These are phyloP conservation scores for Drosophila demipolita DNA, from an alignment of 2,888 invertebrate species.

Conservation along the genomic window DNA sequence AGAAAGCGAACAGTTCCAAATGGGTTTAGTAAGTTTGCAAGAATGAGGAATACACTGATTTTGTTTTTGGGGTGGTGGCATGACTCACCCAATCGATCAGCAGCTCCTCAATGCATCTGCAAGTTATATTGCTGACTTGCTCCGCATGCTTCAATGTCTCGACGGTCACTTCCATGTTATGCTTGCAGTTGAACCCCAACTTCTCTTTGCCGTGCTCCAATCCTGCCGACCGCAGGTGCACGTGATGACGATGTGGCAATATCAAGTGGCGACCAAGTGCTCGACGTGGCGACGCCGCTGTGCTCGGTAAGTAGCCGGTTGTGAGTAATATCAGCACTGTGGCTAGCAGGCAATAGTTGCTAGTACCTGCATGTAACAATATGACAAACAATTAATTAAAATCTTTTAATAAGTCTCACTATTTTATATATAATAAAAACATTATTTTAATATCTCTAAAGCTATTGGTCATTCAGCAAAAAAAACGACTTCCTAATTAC, in stretches of 20 bases:
- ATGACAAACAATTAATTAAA: background rate
- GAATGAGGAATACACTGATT: background rate
- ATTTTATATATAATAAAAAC: background rate
- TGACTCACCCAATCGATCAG: background rate
- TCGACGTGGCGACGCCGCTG: conserved; percentile 48
- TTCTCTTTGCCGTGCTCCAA: conserved; percentile 1
- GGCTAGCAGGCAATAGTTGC: conserved; percentile 20
- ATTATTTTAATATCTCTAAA: background rate
- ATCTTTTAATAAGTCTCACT: background rate
- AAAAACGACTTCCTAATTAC: too few relatives aligned
- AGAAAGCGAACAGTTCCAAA: background rate
- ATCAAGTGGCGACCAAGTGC: conserved; percentile 47
- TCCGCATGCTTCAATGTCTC: background rate
- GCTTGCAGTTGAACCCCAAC: background rate
- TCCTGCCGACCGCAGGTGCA: conserved; percentile 67
- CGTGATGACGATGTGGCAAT: conserved; percentile 67
- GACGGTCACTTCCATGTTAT: background rate
- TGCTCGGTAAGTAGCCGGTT: conserved; percentile 7
- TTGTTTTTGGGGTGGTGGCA: background rate
- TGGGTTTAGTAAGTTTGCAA: background rate
- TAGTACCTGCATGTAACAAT: conserved; percentile 20
- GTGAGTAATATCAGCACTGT: conserved; percentile 33
- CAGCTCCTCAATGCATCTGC: background rate
- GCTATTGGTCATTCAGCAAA: too few relatives aligned
- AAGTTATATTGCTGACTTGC: background rate